Base-by-base conservation (phyloP, 2,113 vertebrate genomes). In the Tetrax tetrax region DNA sequence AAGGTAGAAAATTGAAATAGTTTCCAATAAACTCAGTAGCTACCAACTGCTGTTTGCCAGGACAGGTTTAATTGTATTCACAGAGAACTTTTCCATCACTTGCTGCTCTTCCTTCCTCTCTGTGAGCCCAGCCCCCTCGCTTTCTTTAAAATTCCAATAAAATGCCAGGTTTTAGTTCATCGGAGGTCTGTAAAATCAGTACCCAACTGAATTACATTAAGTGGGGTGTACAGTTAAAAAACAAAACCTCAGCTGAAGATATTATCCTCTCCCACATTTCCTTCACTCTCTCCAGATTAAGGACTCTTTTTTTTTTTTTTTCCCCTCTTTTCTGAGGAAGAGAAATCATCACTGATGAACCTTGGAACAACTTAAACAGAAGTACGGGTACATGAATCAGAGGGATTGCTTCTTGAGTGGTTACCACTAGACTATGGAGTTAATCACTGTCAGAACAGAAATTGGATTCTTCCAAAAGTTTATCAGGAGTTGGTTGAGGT, bases 141-240 rank as follows among this genome's bases (percentile, higher is more conserved):
- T 66, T 75, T 13, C 50, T 13, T 53, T 64, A 24, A 80, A 72
- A 60, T 65, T 48, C 43, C n/a, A 35, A 3, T 17, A 2, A 70
- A 35, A 4, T 13, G n/a, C 38, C 35, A 24, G 12, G 28, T 59
- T 60, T 75, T 43, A 18, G 24, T 47, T 82, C 33, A 57, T 38
- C 0, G 0, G 22, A 64, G 15, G 7, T 56, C 70, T 64, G 3
- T 79, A 66, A 78, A 78, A 56, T 60, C 19, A 25, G 12, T 78
- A 37, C 12, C 25, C 27, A 79, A 2, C 27, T 33, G 29, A 45
- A 53, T 35, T 9, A 19, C 17, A 14, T 37, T 56, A 78, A 60
- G 21, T 7, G 33, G 48, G 6, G 25, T 5, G 1, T 76, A 19
- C 37, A 69, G 31, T 19, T 50, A 45, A 60, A 53, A 79, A 89